Percentiles rank a stretch among this genome's conserved stretches.
phyloP scores from a whole-genome alignment of 2,888 invertebrate genomes.

The Athetis lepigone region DNA sequence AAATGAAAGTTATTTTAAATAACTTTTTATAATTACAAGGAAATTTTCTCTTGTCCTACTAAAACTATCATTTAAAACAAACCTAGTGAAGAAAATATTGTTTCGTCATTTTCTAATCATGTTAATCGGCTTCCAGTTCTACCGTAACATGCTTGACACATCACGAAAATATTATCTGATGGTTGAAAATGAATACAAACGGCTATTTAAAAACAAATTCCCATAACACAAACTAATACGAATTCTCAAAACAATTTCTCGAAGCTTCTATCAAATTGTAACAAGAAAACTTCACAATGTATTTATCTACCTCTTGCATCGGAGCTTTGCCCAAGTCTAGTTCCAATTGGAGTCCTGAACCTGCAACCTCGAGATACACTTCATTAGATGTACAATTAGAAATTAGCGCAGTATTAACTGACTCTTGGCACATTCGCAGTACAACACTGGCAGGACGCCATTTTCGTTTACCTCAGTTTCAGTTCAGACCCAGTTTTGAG shows the following conservation, averaged over 20 bases:
- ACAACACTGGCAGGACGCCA: conserved; percentile 81
- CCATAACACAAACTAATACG: neutral
- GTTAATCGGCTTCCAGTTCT: no score
- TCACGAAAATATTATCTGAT: no score
- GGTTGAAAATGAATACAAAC: neutral
- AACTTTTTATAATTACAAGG: no score
- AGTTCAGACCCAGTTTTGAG: conserved; percentile 76
- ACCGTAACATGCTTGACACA: no score
- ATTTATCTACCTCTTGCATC: conserved; percentile 3
- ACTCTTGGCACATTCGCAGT: conserved; percentile 79
- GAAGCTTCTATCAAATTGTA: neutral
- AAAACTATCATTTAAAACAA: no score
- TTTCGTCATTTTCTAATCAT: no score
- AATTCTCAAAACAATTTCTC: neutral
- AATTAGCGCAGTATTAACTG: conserved; percentile 81
- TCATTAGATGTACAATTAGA: conserved; percentile 76
- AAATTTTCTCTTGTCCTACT: no score
- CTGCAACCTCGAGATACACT: conserved; percentile 61
- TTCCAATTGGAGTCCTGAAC: conserved; percentile 28
- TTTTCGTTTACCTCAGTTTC: conserved; percentile 76
- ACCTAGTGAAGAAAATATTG: no score
- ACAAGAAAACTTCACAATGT: neutral
- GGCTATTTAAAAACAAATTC: neutral
- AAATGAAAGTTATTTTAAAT: no score
- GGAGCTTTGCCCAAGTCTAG: conserved; percentile 22